Evolutionary conservation across 2,113 vertebrate genomes (phyloP).

Genomic region (Balaeniceps rex): DNA sequence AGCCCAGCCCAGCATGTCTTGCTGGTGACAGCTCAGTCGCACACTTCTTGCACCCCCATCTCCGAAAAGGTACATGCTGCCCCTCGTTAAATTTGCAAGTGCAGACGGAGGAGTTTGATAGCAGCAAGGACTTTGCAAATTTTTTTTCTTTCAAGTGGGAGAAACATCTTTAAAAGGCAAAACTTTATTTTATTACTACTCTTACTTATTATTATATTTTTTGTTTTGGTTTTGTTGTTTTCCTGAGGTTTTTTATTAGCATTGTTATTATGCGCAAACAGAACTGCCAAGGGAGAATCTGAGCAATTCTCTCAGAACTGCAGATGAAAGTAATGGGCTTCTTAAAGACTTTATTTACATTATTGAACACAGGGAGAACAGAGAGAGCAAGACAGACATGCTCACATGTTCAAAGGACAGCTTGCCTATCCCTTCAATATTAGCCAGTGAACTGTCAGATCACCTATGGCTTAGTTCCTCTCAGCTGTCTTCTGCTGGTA

Average conservation of each 20-base stretch:
- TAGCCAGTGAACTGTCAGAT: background rate
- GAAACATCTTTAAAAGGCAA: background rate
- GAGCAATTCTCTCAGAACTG: slow-evolving; percentile 42
- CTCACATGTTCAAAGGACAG: background rate
- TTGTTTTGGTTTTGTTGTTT: background rate
- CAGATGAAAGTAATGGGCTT: slow-evolving; percentile 55
- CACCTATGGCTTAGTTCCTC: background rate
- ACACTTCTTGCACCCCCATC: background rate
- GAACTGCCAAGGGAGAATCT: background rate
- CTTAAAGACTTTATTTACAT: slow-evolving; percentile 61
- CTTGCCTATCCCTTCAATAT: background rate
- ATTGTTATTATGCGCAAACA: slow-evolving; percentile 30
- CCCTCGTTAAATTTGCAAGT: background rate
- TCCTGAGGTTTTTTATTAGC: background rate
- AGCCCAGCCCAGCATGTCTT: background rate
- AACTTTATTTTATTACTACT: background rate
- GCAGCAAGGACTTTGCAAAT: background rate
- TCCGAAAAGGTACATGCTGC: background rate
- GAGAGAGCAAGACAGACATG: background rate
- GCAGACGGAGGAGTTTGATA: background rate
- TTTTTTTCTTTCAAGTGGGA: background rate
- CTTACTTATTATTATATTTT: background rate
- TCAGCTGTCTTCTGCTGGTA: background rate
- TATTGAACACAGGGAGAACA: slow-evolving; percentile 24
- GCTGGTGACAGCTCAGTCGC: background rate